Conservation (phyloP, 35 echinoderm and acorn worm genomes). For the Diadema setosum region DNA sequence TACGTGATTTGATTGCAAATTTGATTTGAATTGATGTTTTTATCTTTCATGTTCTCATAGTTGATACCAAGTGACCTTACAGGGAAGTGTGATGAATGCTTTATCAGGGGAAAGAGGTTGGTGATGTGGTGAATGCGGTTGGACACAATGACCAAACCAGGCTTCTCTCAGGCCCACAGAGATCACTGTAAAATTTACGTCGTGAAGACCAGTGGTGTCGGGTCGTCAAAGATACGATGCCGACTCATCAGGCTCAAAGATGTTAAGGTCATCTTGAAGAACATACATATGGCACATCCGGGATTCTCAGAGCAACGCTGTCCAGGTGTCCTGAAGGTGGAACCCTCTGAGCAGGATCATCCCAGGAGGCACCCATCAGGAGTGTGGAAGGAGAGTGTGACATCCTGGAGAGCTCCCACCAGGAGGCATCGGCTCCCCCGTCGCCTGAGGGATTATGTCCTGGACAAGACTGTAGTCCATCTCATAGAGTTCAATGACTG, state of each 20-base stretch:
- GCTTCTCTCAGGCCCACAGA: no score
- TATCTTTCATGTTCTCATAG: no score
- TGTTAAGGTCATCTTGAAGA: background rate
- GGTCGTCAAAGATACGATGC: no score
- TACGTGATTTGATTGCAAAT: no score
- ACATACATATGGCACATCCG: background rate
- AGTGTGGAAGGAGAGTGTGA: background rate
- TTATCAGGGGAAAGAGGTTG: no score
- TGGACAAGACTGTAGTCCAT: background rate
- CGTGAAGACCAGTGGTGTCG: no score
- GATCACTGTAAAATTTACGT: no score
- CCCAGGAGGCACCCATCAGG: background rate
- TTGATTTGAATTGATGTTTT: no score
- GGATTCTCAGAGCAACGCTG: background rate
- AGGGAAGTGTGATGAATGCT: no score
- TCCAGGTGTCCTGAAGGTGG: background rate
- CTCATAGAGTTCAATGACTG: background rate
- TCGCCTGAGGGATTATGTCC: background rate
- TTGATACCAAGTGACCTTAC: no score
- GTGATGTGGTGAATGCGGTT: no score
- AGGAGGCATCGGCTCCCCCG: background rate
- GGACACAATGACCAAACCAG: no score
- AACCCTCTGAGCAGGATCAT: background rate
- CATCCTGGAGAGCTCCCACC: background rate
- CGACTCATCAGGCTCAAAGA: background rate